These are phyloP conservation scores for Aphelocoma californica DNA, from an alignment of 2,797 vertebrate species.

Conservation along the genomic window DNA sequence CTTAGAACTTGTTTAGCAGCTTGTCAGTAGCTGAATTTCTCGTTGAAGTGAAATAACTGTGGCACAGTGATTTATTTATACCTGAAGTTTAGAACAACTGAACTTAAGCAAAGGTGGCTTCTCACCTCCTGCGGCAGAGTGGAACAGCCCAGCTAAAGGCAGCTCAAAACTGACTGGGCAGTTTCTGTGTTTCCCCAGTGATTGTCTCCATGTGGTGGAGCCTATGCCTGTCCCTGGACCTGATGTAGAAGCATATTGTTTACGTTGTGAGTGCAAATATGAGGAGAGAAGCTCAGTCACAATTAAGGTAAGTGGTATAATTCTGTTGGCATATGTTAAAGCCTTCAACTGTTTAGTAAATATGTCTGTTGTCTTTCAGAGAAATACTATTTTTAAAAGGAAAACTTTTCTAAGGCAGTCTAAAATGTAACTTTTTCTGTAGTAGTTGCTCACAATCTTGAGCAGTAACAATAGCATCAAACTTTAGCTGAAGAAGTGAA, in stretches of 20 bases:
- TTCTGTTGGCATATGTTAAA: not conserved
- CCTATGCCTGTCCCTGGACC: constrained; percentile 95
- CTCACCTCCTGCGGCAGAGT: not conserved
- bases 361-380: not conserved
- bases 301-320: constrained; percentile 84
- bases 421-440: not conserved
- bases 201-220: constrained; percentile 94
- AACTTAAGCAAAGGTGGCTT: not conserved
- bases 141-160: not conserved
- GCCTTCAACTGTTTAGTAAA: not conserved
- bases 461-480: not conserved
- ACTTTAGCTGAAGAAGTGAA: not conserved
- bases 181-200: constrained; percentile 74
- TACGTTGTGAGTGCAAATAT: constrained; percentile 98
- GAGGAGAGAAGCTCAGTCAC: constrained; percentile 97
- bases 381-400: not conserved
- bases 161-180: not conserved
- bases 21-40: not conserved
- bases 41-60: not conserved
- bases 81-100: not conserved
- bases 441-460: not conserved
- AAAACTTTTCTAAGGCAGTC: not conserved
- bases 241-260: constrained; percentile 96
- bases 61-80: not conserved
- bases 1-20: not conserved